A percentile compares a stretch with the other conserved stretches of the same genome.
phyloP scores from a whole-genome alignment of 2,797 vertebrate genomes.

The Anabas testudineus region DNA sequence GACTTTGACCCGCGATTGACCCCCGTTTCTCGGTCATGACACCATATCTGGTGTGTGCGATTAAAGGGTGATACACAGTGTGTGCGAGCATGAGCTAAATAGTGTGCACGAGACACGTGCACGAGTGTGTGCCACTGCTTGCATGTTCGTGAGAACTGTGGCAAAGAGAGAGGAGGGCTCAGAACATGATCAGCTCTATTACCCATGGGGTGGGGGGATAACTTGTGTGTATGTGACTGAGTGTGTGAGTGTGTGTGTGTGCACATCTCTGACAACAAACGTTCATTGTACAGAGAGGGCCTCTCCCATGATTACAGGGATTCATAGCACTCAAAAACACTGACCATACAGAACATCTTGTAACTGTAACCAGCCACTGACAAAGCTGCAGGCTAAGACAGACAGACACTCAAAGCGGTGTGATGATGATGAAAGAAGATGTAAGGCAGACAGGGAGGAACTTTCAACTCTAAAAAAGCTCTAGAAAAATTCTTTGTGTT shows the following conservation, averaged over 20 bases:
- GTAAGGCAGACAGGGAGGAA: conserved; percentile 62
- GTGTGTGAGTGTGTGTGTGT: conserved; percentile 48
- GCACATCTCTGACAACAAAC: conserved; percentile 82
- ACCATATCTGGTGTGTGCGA: conserved; percentile 61
- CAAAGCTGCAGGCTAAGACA: conserved; percentile 75
- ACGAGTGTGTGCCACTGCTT: conserved; percentile 61
- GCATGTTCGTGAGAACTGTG: conserved; percentile 78
- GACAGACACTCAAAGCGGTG: conserved; percentile 70
- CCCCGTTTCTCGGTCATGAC: conserved; percentile 73
- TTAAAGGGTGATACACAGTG: conserved; percentile 38
- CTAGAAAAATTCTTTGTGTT: conserved; percentile 27
- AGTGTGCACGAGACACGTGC: conserved; percentile 21
- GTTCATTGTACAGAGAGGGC: conserved; percentile 83
- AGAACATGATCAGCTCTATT: conserved; percentile 84
- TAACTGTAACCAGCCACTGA: conserved; percentile 81
- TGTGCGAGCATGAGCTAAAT: conserved; percentile 30
- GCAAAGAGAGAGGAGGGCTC: conserved; percentile 73
- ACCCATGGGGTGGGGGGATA: conserved; percentile 78
- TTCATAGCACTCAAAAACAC: conserved; percentile 82
- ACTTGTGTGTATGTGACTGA: conserved; percentile 53
- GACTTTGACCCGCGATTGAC: conserved; percentile 77
- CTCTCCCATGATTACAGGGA: conserved; percentile 85
- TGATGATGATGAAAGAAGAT: conserved; percentile 76
- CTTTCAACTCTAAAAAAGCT: conserved; percentile 58
- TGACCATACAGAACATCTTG: conserved; percentile 81